Conservation (phyloP, 1,140 invertebrate genomes). For the Cyclina sinensis region DNA sequence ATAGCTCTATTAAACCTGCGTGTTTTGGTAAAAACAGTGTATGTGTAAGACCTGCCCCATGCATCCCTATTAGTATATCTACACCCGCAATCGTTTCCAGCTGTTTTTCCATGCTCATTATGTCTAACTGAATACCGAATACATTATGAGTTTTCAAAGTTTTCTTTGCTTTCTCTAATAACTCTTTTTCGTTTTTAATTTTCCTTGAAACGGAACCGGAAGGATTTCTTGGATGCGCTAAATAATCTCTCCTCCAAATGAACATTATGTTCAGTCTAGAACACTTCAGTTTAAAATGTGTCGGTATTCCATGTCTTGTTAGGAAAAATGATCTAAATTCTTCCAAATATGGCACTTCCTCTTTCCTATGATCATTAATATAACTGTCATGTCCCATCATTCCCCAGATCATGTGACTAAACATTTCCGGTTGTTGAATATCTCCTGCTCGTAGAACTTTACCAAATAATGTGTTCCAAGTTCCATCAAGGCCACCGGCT, state of each 20-base stretch:
- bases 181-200: slow-evolving; percentile 80
- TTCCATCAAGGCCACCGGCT: slow-evolving; percentile 77
- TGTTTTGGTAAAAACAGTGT: slow-evolving; percentile 97
- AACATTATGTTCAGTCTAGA: slow-evolving; percentile 77
- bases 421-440: slow-evolving; percentile 66
- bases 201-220: slow-evolving; percentile 79
- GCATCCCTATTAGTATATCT: slow-evolving; percentile 98
- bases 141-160: slow-evolving; percentile 70
- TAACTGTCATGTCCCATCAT: slow-evolving; percentile 81
- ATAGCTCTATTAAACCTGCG: slow-evolving; percentile 98
- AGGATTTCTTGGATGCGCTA: slow-evolving; percentile 85
- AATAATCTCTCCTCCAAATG: slow-evolving; percentile 83
- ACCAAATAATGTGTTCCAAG: slow-evolving; percentile 81
- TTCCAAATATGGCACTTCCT: slow-evolving; percentile 76
- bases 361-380: slow-evolving; percentile 69
- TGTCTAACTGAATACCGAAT: slow-evolving; percentile 81
- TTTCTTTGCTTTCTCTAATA: slow-evolving; percentile 65
- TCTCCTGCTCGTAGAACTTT: slow-evolving; percentile 61
- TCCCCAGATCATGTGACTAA: slow-evolving; percentile 77
- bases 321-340: slow-evolving; percentile 83
- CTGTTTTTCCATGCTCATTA: slow-evolving; percentile 78
- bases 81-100: slow-evolving; percentile 88
- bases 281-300: slow-evolving; percentile 73
- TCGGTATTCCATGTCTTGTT: slow-evolving; percentile 59
- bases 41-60: slow-evolving; percentile 99